Conservation (phyloP, 2,888 invertebrate genomes). For the Patella ulyssiponensis region DNA sequence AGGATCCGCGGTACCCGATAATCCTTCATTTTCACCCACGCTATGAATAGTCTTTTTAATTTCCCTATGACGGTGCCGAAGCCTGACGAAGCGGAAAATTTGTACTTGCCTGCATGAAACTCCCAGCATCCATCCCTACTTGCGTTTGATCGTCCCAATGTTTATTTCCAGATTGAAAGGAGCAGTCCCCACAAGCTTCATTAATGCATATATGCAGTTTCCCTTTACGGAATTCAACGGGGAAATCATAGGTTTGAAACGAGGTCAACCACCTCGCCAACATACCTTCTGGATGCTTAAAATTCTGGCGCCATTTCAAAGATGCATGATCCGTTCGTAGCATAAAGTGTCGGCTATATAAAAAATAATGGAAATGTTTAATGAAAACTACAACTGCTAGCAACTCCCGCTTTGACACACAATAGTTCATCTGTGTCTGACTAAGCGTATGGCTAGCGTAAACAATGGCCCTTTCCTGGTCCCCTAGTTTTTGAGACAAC, state of each 20-base stretch:
- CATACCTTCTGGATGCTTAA: neutral
- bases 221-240: neutral
- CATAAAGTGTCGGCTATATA: neutral
- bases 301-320: neutral
- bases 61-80: no score
- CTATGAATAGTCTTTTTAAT: no score
- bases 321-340: neutral
- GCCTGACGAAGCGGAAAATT: no score
- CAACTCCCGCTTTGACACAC: neutral
- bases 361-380: neutral
- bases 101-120: no score
- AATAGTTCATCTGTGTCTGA: neutral
- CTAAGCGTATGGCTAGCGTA: neutral
- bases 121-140: no score
- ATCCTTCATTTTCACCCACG: neutral
- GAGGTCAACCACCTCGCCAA: neutral
- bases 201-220: neutral
- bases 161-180: neutral
- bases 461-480: neutral
- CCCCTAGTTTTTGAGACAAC: neutral
- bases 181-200: neutral
- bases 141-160: neutral
- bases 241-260: neutral
- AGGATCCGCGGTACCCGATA: neutral
- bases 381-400: neutral